Evolutionary conservation across 2,797 vertebrate species (phyloP).

Genomic region (Peromyscus eremicus): DNA sequence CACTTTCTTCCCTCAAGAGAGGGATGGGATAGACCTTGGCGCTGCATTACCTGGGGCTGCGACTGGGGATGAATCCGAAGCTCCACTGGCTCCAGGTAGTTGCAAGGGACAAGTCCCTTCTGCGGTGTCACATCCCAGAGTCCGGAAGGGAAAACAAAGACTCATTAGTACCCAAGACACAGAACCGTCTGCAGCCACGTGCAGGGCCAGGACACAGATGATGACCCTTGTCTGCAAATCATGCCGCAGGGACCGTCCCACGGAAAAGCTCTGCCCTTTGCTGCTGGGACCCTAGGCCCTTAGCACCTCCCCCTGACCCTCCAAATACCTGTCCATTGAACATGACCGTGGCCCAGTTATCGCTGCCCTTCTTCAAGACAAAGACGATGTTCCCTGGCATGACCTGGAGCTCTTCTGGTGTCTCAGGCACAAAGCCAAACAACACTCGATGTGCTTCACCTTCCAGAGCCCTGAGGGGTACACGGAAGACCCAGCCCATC

Average conservation of each 20-base stretch:
- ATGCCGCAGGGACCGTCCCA: rapidly evolving
- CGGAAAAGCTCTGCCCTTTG: not conserved
- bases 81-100: slow-evolving; percentile 94
- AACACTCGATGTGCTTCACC: slow-evolving; percentile 95
- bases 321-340: slow-evolving; percentile 95
- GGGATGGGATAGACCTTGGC: rapidly evolving
- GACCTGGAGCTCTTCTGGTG: slow-evolving; percentile 93
- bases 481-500: not conserved
- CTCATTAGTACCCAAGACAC: not conserved
- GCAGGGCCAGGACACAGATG: rapidly evolving
- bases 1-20: not conserved
- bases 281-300: not conserved
- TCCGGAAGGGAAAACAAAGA: not conserved
- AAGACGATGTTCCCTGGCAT: slow-evolving; percentile 98
- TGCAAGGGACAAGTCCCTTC: slow-evolving; percentile 97
- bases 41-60: slow-evolving; percentile 81
- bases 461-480: slow-evolving; percentile 91
- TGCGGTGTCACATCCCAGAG: slow-evolving; percentile 76
- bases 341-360: slow-evolving; percentile 98
- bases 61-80: slow-evolving; percentile 87
- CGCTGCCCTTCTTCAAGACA: slow-evolving; percentile 94
- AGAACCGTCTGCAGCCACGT: rapidly evolving
- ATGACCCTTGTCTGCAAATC: not conserved
- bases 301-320: rapidly evolving
- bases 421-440: slow-evolving; percentile 95